Evolutionary conservation across 30 jellyfish, hydroid and myxozoan species (phyloP).

Genomic region (Chrysaora quinquecirrha): DNA sequence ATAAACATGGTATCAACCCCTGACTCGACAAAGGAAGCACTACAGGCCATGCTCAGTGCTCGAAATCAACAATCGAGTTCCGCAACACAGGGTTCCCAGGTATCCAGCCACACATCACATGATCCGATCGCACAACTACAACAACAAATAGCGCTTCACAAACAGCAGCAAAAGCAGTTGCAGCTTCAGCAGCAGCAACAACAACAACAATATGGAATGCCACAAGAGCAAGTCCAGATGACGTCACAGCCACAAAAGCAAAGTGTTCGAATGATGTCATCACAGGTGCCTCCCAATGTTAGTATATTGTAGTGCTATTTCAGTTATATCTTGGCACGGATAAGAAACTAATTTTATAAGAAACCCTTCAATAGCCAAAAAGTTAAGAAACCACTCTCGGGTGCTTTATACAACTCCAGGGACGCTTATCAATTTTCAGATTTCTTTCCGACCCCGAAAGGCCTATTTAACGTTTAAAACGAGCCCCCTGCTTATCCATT

Average conservation of each 20-base stretch:
- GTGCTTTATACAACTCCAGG: no score
- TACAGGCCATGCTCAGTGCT: slow-evolving; percentile 74
- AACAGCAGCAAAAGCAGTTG: slow-evolving; percentile 67
- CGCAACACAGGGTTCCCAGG: slow-evolving; percentile 48
- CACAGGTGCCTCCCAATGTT: slow-evolving; percentile 67
- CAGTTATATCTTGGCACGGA: no score
- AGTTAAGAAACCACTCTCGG: no score
- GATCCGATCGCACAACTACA: slow-evolving; percentile 44
- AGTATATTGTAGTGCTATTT: no score
- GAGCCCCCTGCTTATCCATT: no score
- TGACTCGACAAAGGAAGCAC: slow-evolving; percentile 62
- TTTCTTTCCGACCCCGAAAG: no score
- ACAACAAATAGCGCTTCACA: slow-evolving; percentile 56
- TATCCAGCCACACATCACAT: slow-evolving; percentile 19
- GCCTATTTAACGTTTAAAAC: no score
- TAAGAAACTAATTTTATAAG: no score
- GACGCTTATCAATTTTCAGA: no score
- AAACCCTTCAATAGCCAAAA: no score
- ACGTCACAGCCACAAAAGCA: slow-evolving; percentile 59
- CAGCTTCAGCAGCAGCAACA: slow-evolving; percentile 69
- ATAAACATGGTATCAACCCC: slow-evolving; percentile 38
- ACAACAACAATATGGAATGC: slow-evolving; percentile 51
- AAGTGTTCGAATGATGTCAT: slow-evolving; percentile 56
- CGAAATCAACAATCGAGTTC: slow-evolving; percentile 48
- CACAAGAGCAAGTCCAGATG: slow-evolving; percentile 66